Evolutionary conservation across 2,113 vertebrate genomes (phyloP).

Genomic region (Cryptoleucopteryx plumbea): DNA sequence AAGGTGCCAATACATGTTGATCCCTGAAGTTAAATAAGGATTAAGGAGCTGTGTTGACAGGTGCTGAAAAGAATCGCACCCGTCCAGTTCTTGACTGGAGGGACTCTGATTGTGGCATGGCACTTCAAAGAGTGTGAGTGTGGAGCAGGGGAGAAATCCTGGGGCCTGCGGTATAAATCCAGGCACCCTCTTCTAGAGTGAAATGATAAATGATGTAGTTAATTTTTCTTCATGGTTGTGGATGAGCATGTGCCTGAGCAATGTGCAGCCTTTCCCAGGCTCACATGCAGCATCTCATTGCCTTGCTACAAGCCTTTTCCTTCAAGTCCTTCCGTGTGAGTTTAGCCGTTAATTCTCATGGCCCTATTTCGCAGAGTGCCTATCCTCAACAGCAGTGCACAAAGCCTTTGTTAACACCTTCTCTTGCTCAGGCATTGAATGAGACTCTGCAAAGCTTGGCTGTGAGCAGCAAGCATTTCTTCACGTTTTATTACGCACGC

Average conservation of each 20-base stretch:
- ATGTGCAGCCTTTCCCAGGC: background rate
- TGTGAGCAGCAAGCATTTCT: background rate
- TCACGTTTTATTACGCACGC: background rate
- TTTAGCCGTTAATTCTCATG: background rate
- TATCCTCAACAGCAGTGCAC: background rate
- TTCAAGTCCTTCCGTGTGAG: background rate
- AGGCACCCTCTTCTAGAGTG: background rate
- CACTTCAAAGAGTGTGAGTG: background rate
- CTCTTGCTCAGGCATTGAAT: background rate
- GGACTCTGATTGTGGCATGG: background rate
- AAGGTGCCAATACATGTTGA: background rate
- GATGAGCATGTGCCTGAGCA: background rate
- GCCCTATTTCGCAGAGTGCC: background rate
- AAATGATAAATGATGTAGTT: background rate
- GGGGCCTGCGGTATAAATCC: background rate
- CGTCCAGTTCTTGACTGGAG: background rate
- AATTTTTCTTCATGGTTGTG: background rate
- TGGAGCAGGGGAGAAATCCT: background rate
- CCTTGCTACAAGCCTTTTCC: background rate
- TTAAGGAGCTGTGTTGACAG: background rate
- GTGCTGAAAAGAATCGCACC: background rate
- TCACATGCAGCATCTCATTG: background rate
- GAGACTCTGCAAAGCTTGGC: background rate
- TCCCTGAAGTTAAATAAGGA: slow-evolving; percentile 1
- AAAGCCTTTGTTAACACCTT: background rate